These are phyloP conservation scores for Saturnia pavonia DNA, from an alignment of 2,888 invertebrate species.

Conservation along the genomic window DNA sequence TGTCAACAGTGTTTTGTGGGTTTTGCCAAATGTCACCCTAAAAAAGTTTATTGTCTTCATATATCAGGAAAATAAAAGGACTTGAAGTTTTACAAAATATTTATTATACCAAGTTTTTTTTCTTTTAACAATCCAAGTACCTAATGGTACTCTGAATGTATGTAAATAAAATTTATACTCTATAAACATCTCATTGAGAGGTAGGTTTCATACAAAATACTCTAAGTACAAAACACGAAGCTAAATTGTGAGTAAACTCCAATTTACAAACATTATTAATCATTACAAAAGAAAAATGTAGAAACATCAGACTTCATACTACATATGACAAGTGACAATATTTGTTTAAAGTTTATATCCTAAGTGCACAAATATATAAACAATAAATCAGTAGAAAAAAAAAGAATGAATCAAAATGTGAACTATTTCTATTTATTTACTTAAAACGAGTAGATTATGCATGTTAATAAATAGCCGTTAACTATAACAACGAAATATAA, in stretches of 20 bases:
- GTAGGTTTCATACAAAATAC: slow-evolving; percentile 47
- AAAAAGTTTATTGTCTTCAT: too few species aligned
- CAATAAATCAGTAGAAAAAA: slow-evolving; percentile 26
- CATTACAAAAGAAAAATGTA: slow-evolving; percentile 38
- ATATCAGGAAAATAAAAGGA: slow-evolving; percentile 32
- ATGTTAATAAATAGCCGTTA: slow-evolving; percentile 36
- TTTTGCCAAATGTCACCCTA: too few species aligned
- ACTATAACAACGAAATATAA: slow-evolving; percentile 43
- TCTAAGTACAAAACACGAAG: slow-evolving; percentile 50
- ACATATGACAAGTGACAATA: slow-evolving; percentile 3
- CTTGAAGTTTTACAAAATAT: slow-evolving; percentile 56
- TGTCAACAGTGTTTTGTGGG: too few species aligned
- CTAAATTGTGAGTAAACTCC: slow-evolving; percentile 39
- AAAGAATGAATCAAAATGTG: slow-evolving; percentile 8
- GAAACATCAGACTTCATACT: slow-evolving; percentile 36
- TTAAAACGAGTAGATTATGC: slow-evolving; percentile 14
- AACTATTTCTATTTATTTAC: neutral
- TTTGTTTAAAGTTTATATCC: slow-evolving; percentile 16
- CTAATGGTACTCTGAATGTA: slow-evolving; percentile 55
- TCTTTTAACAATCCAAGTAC: slow-evolving; percentile 67
- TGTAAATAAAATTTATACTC: slow-evolving; percentile 48
- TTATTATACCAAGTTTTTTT: slow-evolving; percentile 64
- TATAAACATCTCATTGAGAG: slow-evolving; percentile 48
- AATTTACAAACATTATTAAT: slow-evolving; percentile 23
- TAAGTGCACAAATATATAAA: slow-evolving; percentile 15